These are phyloP conservation scores for Drosophila meridionalis DNA, from an alignment of 2,888 invertebrate genomes.

Conservation along the genomic window DNA sequence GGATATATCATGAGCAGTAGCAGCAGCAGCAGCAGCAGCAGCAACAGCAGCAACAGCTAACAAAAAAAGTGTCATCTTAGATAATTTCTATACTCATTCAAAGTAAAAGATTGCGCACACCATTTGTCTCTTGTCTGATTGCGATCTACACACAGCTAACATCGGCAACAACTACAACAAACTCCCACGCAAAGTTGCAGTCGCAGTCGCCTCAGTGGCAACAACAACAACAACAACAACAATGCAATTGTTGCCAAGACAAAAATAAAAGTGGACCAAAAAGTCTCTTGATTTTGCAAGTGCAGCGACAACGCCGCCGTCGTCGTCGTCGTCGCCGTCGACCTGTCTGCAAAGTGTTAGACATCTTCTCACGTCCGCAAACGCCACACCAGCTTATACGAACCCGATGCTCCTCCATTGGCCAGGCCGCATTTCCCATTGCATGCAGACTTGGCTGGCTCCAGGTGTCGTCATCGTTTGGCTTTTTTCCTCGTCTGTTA, in stretches of 20 bases:
- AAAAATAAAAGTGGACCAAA: constrained; percentile 56
- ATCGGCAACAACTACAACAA: constrained; percentile 49
- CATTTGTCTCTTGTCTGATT: constrained; percentile 82
- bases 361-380: constrained; percentile 78
- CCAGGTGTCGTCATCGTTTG: constrained; percentile 71
- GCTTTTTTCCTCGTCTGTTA: constrained; percentile 28
- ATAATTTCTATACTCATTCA: constrained; percentile 70
- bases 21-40: constrained; percentile 1
- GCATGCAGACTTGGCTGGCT: constrained; percentile 13
- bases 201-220: constrained; percentile 50
- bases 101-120: constrained; percentile 82
- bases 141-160: constrained; percentile 64
- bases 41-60: constrained; percentile 15
- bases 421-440: constrained; percentile 24
- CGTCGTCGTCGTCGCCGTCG: constrained; percentile 56
- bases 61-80: constrained; percentile 75
- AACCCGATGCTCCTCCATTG: constrained; percentile 26
- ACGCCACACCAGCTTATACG: constrained; percentile 46
- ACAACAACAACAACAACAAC: constrained; percentile 49
- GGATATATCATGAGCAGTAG: constrained; percentile 29
- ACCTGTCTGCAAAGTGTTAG: constrained; percentile 78
- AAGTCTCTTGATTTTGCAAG: constrained; percentile 70
- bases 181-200: constrained; percentile 81
- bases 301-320: constrained; percentile 55
- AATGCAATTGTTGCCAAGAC: constrained; percentile 66